Evolutionary conservation across 2,797 vertebrate species (phyloP).

Genomic region (Pseudochaenichthys georgianus): DNA sequence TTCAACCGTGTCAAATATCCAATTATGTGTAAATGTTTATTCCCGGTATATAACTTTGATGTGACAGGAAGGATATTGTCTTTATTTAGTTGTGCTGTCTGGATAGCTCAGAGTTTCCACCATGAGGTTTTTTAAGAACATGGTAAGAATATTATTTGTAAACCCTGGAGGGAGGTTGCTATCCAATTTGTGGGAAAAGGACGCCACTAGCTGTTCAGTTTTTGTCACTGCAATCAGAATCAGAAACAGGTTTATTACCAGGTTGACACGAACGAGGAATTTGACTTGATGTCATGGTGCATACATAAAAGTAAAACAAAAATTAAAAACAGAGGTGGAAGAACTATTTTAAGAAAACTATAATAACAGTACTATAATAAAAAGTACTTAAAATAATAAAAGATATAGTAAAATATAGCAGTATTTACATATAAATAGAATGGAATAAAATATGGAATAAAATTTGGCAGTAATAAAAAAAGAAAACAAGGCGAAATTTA

Average conservation of each 20-base stretch:
- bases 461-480: too few species aligned
- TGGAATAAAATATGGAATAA: too few species aligned
- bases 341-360: too few species aligned
- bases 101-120: not conserved
- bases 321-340: too few species aligned
- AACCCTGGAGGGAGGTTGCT: not conserved
- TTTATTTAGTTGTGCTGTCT: not conserved
- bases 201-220: conserved; percentile 46
- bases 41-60: not conserved
- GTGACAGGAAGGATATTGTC: not conserved
- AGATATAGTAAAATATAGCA: too few species aligned
- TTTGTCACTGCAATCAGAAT: conserved; percentile 17
- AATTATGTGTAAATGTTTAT: not conserved
- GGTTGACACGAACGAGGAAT: too few species aligned
- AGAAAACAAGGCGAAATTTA: not conserved
- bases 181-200: conserved; percentile 33
- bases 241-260: too few species aligned
- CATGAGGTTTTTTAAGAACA: not conserved
- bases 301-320: too few species aligned
- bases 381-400: too few species aligned
- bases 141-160: not conserved
- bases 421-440: too few species aligned
- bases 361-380: too few species aligned
- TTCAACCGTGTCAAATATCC: not conserved
- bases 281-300: too few species aligned